phyloP scores from a whole-genome alignment of 1,140 invertebrate species.

The Acromyrmex charruanus region DNA sequence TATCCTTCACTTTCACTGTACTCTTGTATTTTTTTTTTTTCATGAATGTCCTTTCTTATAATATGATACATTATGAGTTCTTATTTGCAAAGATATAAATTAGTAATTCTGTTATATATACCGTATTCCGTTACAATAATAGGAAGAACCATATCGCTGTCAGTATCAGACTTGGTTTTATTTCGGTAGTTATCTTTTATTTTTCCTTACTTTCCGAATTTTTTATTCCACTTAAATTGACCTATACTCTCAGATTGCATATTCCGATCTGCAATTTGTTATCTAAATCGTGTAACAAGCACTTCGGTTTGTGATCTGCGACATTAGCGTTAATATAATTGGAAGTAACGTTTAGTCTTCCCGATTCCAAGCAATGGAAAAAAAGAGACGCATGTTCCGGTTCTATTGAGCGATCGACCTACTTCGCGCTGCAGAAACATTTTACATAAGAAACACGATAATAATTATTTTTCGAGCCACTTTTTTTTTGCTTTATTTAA shows the following conservation, averaged over 20 bases:
- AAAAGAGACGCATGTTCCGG: constrained; percentile 63
- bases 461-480: constrained; percentile 66
- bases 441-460: constrained; percentile 74
- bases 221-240: constrained; percentile 70
- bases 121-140: constrained; percentile 73
- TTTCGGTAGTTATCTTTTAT: constrained; percentile 69
- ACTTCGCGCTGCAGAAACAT: constrained; percentile 67
- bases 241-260: constrained; percentile 64
- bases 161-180: constrained; percentile 76
- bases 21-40: constrained; percentile 41
- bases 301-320: constrained; percentile 63
- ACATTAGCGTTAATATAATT: constrained; percentile 55
- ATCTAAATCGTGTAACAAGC: constrained; percentile 69
- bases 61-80: constrained; percentile 73
- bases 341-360: constrained; percentile 55
- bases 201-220: constrained; percentile 60
- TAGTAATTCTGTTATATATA: constrained; percentile 72
- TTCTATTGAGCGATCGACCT: constrained; percentile 70
- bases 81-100: constrained; percentile 79
- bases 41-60: constrained; percentile 61
- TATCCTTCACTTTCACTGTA: constrained; percentile 58
- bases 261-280: constrained; percentile 66
- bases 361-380: constrained; percentile 59
- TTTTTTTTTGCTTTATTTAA: constrained; percentile 80
- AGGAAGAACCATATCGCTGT: constrained; percentile 76